A percentile compares a stretch with the other conserved stretches of the same genome.
phyloP scores from a whole-genome alignment of 2,113 vertebrate genomes.

The Hemibagrus wyckioides region DNA sequence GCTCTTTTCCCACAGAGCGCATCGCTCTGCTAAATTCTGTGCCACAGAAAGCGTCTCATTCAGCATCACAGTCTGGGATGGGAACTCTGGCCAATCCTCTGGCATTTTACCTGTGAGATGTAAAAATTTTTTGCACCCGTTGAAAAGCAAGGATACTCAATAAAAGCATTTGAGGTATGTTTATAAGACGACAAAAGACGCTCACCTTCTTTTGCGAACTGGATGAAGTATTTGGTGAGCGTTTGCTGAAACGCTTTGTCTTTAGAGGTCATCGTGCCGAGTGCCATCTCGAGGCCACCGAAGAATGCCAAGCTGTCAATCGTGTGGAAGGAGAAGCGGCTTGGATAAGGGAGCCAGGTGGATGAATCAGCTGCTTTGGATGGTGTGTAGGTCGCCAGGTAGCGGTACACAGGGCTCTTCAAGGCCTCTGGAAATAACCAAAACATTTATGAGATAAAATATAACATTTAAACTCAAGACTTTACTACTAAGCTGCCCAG shows the following conservation, averaged over 20 bases:
- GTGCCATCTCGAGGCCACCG: constrained; percentile 56
- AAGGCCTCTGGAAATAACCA: constrained; percentile 62
- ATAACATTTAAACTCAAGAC: background rate
- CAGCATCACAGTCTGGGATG: constrained; percentile 67
- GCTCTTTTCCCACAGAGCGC: constrained; percentile 70
- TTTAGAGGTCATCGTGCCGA: constrained; percentile 54
- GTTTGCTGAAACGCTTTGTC: constrained; percentile 69
- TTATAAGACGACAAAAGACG: background rate
- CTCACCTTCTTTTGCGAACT: constrained; percentile 73
- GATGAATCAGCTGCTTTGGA: constrained; percentile 53
- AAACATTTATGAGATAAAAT: background rate
- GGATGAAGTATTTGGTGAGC: constrained; percentile 65
- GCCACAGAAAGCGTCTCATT: constrained; percentile 45
- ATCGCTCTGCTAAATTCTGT: constrained; percentile 49
- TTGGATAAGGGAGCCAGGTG: constrained; percentile 57
- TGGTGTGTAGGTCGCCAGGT: constrained; percentile 73
- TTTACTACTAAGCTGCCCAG: background rate
- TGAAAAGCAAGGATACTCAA: background rate
- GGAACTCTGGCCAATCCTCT: constrained; percentile 67
- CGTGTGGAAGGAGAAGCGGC: constrained; percentile 74
- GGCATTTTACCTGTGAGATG: constrained; percentile 69
- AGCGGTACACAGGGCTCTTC: constrained; percentile 75
- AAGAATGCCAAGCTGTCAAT: constrained; percentile 73
- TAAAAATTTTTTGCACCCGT: background rate
- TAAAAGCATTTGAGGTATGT: background rate